Base-by-base conservation (phyloP, 2,888 invertebrate genomes). In the Melanostoma mellinum region DNA sequence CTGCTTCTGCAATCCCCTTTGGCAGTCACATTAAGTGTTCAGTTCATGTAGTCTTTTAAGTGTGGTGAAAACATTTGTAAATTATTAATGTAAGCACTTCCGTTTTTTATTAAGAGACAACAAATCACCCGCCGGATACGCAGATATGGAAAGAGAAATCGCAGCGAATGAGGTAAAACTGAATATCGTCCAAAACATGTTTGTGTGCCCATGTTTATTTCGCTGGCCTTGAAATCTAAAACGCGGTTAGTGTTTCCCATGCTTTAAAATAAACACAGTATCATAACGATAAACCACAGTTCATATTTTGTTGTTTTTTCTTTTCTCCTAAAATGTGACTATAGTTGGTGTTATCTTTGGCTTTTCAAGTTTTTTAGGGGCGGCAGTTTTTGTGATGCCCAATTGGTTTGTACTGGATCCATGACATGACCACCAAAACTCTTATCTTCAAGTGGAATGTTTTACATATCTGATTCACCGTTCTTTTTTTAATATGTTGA, bases 41-140 rank as follows among this genome's bases (percentile, higher is more conserved):
- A 50, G 63, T 32, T 60, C 33, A 63, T 50, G 50, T 63, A 63
- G n/a, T 38, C 32, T 46, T 58, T n/a, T 20, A 78, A 72, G 58
- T 67, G 72, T 78, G 77, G 81, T 63, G 77, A 82, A 82, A 77
- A 81, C 81, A 76, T 76, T 81, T 81, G 81, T 81, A 77, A 77
- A 82, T 73, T 78, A 50, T 82, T 73, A 77, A 76, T 82, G 77
- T 56, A 73, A 77, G 77, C 77, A 82, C 77, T 82, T 82, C 81
- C 81, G 81, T 68, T 82, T 77, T 82, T 72, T 53, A 50, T 55
- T 9, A 58, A 40, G 20, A 56, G 48, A 50, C 68, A 63, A 69
- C 77, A 63, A 50, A 38, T 73, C 68, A 63, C 73, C 50, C 56
- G 61, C 72, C 81, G 77, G 77, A 82, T 73, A 78, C 48, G 50